A percentile compares a stretch with the other conserved stretches of the same genome.
These are phyloP conservation scores for Lineus longissimus DNA, from an alignment of 1,140 invertebrate species.

Conservation along the genomic window DNA sequence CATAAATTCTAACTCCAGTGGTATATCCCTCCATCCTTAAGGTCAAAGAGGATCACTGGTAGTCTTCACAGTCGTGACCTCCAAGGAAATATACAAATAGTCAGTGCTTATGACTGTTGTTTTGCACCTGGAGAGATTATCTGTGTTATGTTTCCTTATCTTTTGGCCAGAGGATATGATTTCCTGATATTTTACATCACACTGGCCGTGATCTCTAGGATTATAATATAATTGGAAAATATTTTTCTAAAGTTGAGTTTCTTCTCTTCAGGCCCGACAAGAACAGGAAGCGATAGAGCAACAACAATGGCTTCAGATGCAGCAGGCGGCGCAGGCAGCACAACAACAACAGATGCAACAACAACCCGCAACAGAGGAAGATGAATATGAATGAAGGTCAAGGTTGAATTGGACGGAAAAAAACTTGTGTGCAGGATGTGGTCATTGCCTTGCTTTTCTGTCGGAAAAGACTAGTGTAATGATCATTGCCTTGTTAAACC, in stretches of 20 bases:
- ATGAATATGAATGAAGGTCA: conserved; percentile 25
- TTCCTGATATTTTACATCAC: not conserved
- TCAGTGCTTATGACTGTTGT: not conserved
- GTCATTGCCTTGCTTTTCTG: too few relatives aligned
- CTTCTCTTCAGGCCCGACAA: conserved; percentile 67
- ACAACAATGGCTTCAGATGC: conserved; percentile 82
- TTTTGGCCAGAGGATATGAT: conserved; percentile 6
- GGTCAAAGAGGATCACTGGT: not conserved
- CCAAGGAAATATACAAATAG: not conserved
- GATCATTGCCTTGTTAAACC: too few relatives aligned
- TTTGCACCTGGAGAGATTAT: not conserved
- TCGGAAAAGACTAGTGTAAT: too few relatives aligned
- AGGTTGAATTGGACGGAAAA: too few relatives aligned
- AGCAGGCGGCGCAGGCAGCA: conserved; percentile 60
- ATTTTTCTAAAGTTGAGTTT: not conserved
- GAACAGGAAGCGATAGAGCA: conserved; percentile 83
- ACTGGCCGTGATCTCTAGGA: not conserved
- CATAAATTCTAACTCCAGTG: too few relatives aligned
- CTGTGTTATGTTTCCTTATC: not conserved
- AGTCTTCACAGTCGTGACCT: not conserved
- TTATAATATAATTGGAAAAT: not conserved
- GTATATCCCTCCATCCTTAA: not conserved
- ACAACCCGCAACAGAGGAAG: conserved; percentile 11
- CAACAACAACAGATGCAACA: conserved; percentile 32
- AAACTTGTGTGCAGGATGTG: too few relatives aligned